Evolutionary conservation across 1,140 invertebrate genomes (phyloP), one percentile per base, ranked within the genome.

Genomic region (Kradibia gibbosae): DNA sequence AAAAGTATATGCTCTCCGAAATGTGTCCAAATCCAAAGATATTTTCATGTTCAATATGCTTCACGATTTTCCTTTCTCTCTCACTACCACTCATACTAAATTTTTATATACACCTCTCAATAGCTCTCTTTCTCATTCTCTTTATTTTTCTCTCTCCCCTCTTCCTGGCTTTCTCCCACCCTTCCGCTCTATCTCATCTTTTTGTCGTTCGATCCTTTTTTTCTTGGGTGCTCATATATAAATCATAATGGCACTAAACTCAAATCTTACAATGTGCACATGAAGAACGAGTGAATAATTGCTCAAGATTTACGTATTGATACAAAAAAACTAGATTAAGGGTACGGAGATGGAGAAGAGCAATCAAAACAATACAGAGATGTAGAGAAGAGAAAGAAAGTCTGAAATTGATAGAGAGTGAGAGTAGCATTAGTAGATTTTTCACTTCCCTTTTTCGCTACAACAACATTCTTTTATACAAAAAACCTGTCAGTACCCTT

Each of bases 271-370:
- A 42, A 73, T 48, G 20, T 48, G 45, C 71, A 17, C 39, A 45
- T 42, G 22, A 45, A 1, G 45, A 10, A 53, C 28, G 10, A 1
- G 71, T 20, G 22, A 31, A 45, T 53, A 48, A 53, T 73, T 20
- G 48, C 34, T n/a, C 45, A 4, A 53, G 45, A 73, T 73, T 73
- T 73, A 73, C 28, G n/a, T 45, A 28, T 73, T 34, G 25, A 3
- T 34, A 42, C 34, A 11, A 53, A 20, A 53, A 53, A 3, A 53
- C 15, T 3, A 53, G 13, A 53, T 8, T 53, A 45, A 45, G 42
- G 5, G 42, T 45, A 13, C 5, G 42, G 42, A 45, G 42, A 13
- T 45, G 42, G 42, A 8, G 42, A 13, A 13, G 42, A 8, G 42
- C 3, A 1, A 28, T 31, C n/a, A 13, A 2, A 28, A 8, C 11